Evolutionary conservation across 2,113 vertebrate species (phyloP).

Genomic region (Furnarius figulus): DNA sequence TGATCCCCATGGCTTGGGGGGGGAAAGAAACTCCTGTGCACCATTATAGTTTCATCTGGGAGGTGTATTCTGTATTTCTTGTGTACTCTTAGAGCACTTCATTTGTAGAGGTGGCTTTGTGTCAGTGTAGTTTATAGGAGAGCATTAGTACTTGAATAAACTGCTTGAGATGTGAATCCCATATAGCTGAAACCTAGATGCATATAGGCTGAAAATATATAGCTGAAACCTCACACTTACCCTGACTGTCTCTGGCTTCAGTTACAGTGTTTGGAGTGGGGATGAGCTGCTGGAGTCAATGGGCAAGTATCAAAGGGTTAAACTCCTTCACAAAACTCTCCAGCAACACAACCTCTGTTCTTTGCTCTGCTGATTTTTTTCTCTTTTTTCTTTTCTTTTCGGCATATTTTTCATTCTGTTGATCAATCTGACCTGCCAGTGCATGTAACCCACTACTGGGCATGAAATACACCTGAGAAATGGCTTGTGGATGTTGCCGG

Average conservation of each 20-base stretch:
- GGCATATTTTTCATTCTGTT: not conserved
- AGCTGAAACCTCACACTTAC: not conserved
- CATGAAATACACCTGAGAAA: not conserved
- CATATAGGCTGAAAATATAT: not conserved
- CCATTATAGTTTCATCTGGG: not conserved
- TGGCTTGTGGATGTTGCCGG: not conserved
- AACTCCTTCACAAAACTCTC: not conserved
- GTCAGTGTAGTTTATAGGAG: not conserved
- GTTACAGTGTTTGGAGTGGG: not conserved
- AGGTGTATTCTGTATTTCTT: not conserved
- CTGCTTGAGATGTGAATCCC: not conserved
- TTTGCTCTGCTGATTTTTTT: not conserved
- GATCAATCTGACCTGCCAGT: not conserved
- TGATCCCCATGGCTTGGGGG: not conserved
- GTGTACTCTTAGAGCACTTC: not conserved
- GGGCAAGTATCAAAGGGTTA: not conserved
- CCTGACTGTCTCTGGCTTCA: not conserved
- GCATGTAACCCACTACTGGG: not conserved
- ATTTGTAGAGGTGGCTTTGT: not conserved
- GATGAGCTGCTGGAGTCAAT: not conserved
- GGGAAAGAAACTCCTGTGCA: too few relatives aligned
- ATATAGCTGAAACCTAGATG: not conserved
- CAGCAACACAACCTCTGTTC: not conserved
- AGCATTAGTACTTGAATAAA: not conserved
- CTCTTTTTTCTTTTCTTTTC: not conserved